Evolutionary conservation across 2,797 vertebrate genomes (phyloP), one percentile per base, ranked within the genome.

Genomic region (Atherinosoma microstoma): DNA sequence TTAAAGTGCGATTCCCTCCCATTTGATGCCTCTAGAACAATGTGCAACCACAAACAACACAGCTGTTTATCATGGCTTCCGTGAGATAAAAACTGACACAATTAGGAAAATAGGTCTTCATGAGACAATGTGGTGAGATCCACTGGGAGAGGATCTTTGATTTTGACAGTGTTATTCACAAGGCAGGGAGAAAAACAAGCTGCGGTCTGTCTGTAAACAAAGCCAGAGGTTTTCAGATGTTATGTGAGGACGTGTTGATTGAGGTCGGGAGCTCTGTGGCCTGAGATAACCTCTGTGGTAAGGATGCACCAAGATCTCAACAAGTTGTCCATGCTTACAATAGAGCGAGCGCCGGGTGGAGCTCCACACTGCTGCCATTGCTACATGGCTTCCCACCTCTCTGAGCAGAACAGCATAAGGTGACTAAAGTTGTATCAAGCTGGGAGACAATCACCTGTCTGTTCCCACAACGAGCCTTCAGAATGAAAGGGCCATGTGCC

Each of bases 281-380:
- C 92, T 93, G 69, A 85, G 87, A 82, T 83, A 75, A 88, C 89
- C 89, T 87, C 76, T 64, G 49, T 63, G 75, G 70, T 32, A 67
- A 67, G 53, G 70, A 75, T 82, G 67, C 58, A 71, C 67, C 27
- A 58, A 78, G 38, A 63, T 78, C 70, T 34, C 22, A 36, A 76
- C 58, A 65, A 20, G 27, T 82, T 54, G 29, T 45, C 53, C n/a
- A 40, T 34, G 16, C 69, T 76, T 70, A 90, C 81, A 88, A 89
- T 70, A 70, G 76, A 73, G 67, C 6, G 20, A 53, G 65, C 3
- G 1, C 63, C 58, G 90, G 87, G 90, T 79, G 90, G 89, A 89
- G 87, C 75, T 73, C 75, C 58, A 72, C 47, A 70, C 40, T 54
- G 24, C 56, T 65, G 70, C 76, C 60, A 42, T 64, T 62, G 53